A percentile compares a stretch with the other conserved stretches of the same genome.
Conservation (phyloP, 2,113 vertebrate genomes). For the Gambusia affinis region DNA sequence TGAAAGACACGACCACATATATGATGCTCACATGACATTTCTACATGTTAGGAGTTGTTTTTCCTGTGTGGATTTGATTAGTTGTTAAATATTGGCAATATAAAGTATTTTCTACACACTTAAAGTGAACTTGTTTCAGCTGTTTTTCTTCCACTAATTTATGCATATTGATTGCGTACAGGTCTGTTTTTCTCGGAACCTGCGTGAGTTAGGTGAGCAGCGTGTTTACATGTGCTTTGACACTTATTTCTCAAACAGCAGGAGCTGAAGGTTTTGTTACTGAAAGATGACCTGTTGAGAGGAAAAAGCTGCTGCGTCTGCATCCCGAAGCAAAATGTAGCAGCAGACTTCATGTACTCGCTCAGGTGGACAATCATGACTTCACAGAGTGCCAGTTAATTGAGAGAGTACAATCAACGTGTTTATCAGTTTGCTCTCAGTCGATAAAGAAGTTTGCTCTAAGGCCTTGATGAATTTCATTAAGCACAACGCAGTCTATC, state of each 20-base stretch:
- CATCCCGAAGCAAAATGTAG: constrained; percentile 16
- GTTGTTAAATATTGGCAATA: not conserved
- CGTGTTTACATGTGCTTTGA: constrained; percentile 24
- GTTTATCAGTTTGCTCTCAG: constrained; percentile 56
- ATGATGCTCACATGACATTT: not conserved
- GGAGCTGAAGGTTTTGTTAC: constrained; percentile 61
- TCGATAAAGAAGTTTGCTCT: constrained; percentile 47
- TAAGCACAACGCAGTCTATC: constrained; percentile 32
- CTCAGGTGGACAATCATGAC: constrained; percentile 32
- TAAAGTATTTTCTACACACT: not conserved
- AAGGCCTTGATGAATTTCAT: constrained; percentile 41
- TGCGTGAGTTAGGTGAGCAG: constrained; percentile 32
- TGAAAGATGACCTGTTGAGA: constrained; percentile 27
- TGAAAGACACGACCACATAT: not conserved
- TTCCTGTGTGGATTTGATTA: not conserved
- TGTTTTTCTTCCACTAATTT: constrained; percentile 3
- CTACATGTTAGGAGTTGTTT: not conserved
- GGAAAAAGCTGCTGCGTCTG: constrained; percentile 45
- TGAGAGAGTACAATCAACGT: constrained; percentile 42
- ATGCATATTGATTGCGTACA: not conserved
- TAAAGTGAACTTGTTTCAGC: not conserved
- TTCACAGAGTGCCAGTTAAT: constrained; percentile 39
- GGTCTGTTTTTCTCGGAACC: constrained; percentile 21
- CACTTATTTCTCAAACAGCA: constrained; percentile 69
- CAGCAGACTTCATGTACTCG: constrained; percentile 6